A percentile compares a stretch with the other conserved stretches of the same genome.
These are phyloP conservation scores for Chrysina gloriosa DNA, from an alignment of 2,888 invertebrate species.

Conservation along the genomic window DNA sequence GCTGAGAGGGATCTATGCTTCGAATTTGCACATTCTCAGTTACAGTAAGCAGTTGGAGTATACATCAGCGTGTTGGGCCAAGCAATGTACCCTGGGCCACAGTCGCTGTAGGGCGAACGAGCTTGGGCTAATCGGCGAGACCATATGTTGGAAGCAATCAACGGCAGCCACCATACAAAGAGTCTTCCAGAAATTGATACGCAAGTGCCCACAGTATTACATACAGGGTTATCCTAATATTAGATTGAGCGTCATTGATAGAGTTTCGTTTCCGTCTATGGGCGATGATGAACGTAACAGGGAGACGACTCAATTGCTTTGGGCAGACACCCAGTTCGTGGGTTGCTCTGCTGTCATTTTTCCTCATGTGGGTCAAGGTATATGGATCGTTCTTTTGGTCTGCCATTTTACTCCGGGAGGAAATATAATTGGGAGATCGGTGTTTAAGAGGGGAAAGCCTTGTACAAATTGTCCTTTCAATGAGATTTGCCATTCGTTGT, in stretches of 20 bases:
- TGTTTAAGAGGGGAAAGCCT: constrained; percentile 1
- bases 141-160: not conserved
- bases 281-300: constrained; percentile 13
- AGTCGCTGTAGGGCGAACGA: constrained; percentile 18
- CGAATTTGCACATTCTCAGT: constrained; percentile 17
- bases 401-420: constrained; percentile 20
- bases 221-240: not conserved
- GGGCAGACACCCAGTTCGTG: not conserved
- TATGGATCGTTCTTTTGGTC: not conserved
- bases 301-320: constrained; percentile 2
- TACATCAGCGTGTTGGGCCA: constrained; percentile 23
- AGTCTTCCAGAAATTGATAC: not conserved
- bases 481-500: not conserved
- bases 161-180: not conserved
- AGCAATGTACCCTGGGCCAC: constrained; percentile 6
- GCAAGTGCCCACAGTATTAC: not conserved
- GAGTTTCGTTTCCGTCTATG: not conserved
- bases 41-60: constrained; percentile 20
- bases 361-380: not conserved
- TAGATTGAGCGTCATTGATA: not conserved
- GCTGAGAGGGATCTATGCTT: not conserved
- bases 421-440: not conserved
- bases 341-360: constrained; percentile 14
- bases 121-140: constrained; percentile 1
- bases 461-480: not conserved